A percentile compares a stretch with the other conserved stretches of the same genome.
Conservation (phyloP, 1,140 invertebrate species). For the Rhagoletis pomonella region DNA sequence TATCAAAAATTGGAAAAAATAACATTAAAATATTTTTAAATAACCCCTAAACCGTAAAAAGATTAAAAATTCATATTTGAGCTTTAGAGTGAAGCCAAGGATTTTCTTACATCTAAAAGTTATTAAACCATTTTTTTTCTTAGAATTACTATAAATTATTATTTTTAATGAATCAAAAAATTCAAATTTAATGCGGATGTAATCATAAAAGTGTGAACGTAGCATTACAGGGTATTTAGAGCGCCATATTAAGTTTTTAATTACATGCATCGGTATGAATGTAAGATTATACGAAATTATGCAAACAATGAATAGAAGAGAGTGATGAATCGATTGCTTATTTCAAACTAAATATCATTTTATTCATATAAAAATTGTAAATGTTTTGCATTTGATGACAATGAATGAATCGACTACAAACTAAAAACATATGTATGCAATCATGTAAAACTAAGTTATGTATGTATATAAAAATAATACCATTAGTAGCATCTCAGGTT, state of each 20-base stretch:
- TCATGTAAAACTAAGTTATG: background rate
- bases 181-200: too few species aligned
- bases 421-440: constrained; percentile 13
- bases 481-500: constrained; percentile 26
- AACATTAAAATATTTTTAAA: too few species aligned
- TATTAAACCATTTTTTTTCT: too few species aligned
- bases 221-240: background rate
- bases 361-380: constrained; percentile 26
- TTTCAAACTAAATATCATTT: background rate
- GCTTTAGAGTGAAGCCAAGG: too few species aligned
- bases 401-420: background rate
- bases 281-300: background rate
- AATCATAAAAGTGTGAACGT: constrained; percentile 3
- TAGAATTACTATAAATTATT: too few species aligned
- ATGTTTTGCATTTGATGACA: constrained; percentile 10
- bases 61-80: too few species aligned
- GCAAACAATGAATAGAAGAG: constrained; percentile 12
- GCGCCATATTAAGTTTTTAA: background rate
- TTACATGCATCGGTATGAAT: background rate
- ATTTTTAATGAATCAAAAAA: too few species aligned
- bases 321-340: background rate
- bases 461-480: constrained; percentile 19
- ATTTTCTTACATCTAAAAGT: too few species aligned
- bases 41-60: too few species aligned
- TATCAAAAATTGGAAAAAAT: too few species aligned